Percentiles rank a stretch among this genome's conserved stretches.
Conservation (phyloP, 2,113 vertebrate genomes). For the Hemibates koningsi region DNA sequence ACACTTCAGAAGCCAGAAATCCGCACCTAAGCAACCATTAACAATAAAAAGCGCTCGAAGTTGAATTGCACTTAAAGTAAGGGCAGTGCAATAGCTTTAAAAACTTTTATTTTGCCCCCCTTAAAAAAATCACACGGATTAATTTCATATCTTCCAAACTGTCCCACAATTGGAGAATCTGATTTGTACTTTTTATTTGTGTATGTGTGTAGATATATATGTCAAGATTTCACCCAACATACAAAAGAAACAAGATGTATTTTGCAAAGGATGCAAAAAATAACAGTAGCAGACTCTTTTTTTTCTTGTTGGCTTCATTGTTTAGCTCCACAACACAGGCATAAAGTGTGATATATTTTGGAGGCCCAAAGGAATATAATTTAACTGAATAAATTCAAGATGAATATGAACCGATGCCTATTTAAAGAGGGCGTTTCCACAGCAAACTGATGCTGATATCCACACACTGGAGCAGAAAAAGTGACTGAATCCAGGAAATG, state of each 20-base stretch:
- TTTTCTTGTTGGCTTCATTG: background rate
- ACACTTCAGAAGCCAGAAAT: background rate
- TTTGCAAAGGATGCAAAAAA: background rate
- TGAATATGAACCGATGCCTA: background rate
- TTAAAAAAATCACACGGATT: background rate
- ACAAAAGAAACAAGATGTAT: background rate
- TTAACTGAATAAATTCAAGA: background rate
- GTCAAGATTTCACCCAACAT: background rate
- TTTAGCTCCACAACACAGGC: background rate
- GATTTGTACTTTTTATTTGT: background rate
- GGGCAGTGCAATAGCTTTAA: background rate
- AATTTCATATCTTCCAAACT: background rate
- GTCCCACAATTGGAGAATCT: rapidly evolving
- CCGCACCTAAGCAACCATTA: background rate
- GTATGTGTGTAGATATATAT: background rate
- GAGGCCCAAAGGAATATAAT: background rate
- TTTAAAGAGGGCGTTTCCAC: background rate
- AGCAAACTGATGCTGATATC: background rate
- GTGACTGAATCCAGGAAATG: background rate
- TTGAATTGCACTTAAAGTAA: background rate
- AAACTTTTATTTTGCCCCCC: background rate
- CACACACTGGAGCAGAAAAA: background rate
- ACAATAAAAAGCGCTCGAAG: background rate
- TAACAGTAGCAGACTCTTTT: background rate
- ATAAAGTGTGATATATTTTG: background rate